A percentile compares a stretch with the other conserved stretches of the same genome.
Evolutionary conservation across 2,113 vertebrate genomes (phyloP).

Genomic region (Alosa alosa): DNA sequence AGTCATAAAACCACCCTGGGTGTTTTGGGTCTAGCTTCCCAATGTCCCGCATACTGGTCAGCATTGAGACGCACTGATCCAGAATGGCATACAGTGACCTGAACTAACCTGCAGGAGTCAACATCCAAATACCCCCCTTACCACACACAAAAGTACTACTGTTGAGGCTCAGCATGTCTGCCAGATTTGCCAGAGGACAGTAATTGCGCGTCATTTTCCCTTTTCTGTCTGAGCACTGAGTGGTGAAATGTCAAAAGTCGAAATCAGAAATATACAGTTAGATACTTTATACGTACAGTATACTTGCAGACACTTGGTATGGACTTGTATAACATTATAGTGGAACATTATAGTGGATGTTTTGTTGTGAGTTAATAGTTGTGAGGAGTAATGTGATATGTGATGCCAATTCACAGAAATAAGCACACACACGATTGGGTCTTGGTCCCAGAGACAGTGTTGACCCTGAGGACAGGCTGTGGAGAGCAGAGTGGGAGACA

Average conservation of each 20-base stretch:
- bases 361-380: not conserved
- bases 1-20: conserved; percentile 35
- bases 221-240: not conserved
- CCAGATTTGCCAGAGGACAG: not conserved
- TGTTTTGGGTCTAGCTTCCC: conserved; percentile 37
- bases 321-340: not conserved
- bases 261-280: not conserved
- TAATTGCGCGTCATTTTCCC: not conserved
- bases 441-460: not conserved
- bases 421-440: not conserved
- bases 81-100: conserved; percentile 49
- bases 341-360: not conserved
- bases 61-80: conserved; percentile 44
- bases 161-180: not conserved
- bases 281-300: not conserved
- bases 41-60: conserved; percentile 51
- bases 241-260: not conserved
- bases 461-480: not conserved
- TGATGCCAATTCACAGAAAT: not conserved
- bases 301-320: not conserved
- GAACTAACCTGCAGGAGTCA: conserved; percentile 43
- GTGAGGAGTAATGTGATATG: not conserved
- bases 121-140: conserved; percentile 25
- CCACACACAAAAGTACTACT: not conserved
- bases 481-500: not conserved